phyloP scores from a whole-genome alignment of 2,113 vertebrate genomes.

The Tetraodon nigroviridis region DNA sequence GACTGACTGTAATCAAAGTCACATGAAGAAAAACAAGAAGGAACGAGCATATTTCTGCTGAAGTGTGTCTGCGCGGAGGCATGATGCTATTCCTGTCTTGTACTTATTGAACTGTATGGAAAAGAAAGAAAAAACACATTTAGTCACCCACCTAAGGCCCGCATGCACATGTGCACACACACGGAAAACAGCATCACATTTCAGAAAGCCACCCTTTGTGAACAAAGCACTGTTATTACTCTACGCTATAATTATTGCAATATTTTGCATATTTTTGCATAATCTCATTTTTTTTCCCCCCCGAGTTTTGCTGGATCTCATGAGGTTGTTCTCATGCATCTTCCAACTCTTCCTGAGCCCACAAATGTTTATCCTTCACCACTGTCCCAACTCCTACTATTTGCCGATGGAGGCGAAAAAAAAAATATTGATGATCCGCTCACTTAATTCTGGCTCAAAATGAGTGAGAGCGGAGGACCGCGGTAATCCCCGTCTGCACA shows the following conservation, averaged over 20 bases:
- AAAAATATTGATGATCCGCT: constrained; percentile 44
- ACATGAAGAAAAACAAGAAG: constrained; percentile 9
- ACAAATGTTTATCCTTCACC: constrained; percentile 21
- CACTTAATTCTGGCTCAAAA: constrained; percentile 43
- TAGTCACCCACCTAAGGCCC: constrained; percentile 1
- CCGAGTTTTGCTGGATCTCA: neutral
- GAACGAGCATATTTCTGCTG: constrained; percentile 29
- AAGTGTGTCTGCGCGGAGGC: constrained; percentile 22
- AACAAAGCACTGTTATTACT: constrained; percentile 26
- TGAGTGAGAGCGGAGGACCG: constrained; percentile 34
- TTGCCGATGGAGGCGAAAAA: constrained; percentile 34
- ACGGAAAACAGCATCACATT: constrained; percentile 8
- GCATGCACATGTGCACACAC: constrained; percentile 4
- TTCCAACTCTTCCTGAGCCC: neutral
- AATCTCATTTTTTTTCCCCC: neutral
- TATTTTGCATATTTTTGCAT: constrained; percentile 3
- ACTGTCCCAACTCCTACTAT: constrained; percentile 36
- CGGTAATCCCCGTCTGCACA: constrained; percentile 54
- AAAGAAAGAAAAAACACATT: constrained; percentile 9
- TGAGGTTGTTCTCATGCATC: neutral
- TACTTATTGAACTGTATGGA: constrained; percentile 18
- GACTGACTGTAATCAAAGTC: constrained; percentile 34
- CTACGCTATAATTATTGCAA: constrained; percentile 13
- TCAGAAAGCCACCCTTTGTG: neutral
- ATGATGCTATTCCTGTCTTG: constrained; percentile 26